A percentile compares a stretch with the other conserved stretches of the same genome.
phyloP scores from a whole-genome alignment of 2,797 vertebrate genomes.

The Gymnothorax reevesii region DNA sequence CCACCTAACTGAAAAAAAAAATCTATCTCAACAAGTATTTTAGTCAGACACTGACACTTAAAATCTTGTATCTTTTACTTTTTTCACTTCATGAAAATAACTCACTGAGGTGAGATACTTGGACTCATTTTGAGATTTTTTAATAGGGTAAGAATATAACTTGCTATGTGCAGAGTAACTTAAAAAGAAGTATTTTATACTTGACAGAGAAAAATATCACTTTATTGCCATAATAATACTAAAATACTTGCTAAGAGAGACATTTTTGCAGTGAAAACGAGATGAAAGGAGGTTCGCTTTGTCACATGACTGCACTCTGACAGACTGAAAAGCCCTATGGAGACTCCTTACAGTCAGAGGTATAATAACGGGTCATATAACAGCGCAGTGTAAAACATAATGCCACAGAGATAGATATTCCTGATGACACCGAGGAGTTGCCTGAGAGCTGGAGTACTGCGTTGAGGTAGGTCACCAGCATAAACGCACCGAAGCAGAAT shows the following conservation, averaged over 20 bases:
- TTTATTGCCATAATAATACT: too few species aligned
- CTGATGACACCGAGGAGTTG: conserved; percentile 32
- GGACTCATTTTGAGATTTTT: too few species aligned
- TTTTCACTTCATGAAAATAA: too few species aligned
- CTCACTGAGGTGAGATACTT: too few species aligned
- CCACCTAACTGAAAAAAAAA: conserved; percentile 6
- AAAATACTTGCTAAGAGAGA: too few species aligned
- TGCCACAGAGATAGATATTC: conserved; percentile 42
- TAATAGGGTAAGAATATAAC: too few species aligned
- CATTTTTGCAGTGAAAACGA: conserved; percentile 19
- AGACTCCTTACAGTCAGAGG: conserved; percentile 15
- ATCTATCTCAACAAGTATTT: too few species aligned
- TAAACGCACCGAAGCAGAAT: conserved; percentile 43
- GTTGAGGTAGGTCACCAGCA: conserved; percentile 75
- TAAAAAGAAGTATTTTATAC: too few species aligned
- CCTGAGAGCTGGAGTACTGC: conserved; percentile 64
- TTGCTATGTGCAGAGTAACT: too few species aligned
- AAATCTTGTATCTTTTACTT: too few species aligned
- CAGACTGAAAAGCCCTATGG: conserved; percentile 27
- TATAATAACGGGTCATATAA: not conserved
- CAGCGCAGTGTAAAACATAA: not conserved
- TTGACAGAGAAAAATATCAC: too few species aligned
- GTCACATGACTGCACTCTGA: conserved; percentile 27
- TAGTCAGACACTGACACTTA: too few species aligned
- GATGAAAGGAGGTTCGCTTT: conserved; percentile 2